Evolutionary conservation across 2,113 vertebrate species (phyloP).

Genomic region (Perca schrenkii): DNA sequence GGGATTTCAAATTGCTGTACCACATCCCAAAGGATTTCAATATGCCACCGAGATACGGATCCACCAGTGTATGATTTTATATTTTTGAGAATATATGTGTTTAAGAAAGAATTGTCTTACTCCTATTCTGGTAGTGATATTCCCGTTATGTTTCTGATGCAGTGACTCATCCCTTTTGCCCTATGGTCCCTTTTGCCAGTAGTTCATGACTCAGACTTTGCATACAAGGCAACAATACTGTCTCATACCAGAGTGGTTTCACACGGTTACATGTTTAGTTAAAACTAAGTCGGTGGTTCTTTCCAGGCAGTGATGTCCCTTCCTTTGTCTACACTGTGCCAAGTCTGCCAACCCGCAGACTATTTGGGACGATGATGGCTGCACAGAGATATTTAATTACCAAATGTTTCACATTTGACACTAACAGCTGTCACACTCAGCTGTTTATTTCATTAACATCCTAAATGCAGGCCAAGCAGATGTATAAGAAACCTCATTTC

Average conservation of each 20-base stretch:
- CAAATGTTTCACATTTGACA: constrained; percentile 6
- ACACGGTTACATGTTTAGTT: constrained; percentile 15
- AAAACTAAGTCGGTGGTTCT: constrained; percentile 5
- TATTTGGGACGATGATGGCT: not conserved
- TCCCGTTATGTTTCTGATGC: constrained; percentile 18
- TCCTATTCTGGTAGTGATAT: not conserved
- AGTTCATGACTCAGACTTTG: constrained; percentile 40
- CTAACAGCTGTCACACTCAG: not conserved
- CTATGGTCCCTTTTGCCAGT: constrained; percentile 16
- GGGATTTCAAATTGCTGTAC: no score
- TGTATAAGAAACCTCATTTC: not conserved
- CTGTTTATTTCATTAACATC: constrained; percentile 39
- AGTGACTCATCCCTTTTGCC: constrained; percentile 32
- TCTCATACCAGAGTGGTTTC: constrained; percentile 38
- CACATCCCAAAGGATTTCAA: no score
- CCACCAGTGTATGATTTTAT: not conserved
- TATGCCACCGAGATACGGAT: no score
- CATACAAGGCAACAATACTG: not conserved
- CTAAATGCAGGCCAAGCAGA: constrained; percentile 15
- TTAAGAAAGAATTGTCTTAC: not conserved
- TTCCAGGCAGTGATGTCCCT: not conserved
- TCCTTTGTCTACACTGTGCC: not conserved
- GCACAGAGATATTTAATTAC: constrained; percentile 33
- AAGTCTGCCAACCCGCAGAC: not conserved
- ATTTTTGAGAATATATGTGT: constrained; percentile 1